Conservation (phyloP, 2,113 vertebrate genomes). For the Siphamia tubifer region DNA sequence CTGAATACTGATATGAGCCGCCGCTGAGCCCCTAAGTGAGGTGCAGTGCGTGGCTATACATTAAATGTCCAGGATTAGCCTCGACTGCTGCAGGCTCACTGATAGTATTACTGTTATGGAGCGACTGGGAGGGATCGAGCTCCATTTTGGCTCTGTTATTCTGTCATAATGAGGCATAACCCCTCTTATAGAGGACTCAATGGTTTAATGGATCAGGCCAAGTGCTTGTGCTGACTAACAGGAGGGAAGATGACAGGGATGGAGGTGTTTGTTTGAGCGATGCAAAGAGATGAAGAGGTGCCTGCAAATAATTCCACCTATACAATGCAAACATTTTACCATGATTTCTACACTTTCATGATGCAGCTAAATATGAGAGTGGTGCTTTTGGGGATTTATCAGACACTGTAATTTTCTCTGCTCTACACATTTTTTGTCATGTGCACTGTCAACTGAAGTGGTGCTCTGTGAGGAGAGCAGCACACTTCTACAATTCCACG, state of each 20-base stretch:
- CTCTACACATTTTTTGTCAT: slow-evolving; percentile 20
- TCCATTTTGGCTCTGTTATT: slow-evolving; percentile 65
- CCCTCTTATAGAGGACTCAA: slow-evolving; percentile 39
- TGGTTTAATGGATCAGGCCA: slow-evolving; percentile 39
- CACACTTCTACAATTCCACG: slow-evolving; percentile 4
- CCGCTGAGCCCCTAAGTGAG: slow-evolving; percentile 49
- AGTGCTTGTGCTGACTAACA: slow-evolving; percentile 19
- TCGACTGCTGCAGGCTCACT: slow-evolving; percentile 50
- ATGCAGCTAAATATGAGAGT: neutral
- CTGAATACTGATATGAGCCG: slow-evolving; percentile 47
- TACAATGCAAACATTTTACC: neutral
- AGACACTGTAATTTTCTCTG: neutral
- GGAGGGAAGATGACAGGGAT: neutral
- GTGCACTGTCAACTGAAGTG: neutral
- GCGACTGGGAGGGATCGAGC: slow-evolving; percentile 44
- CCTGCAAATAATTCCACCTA: neutral
- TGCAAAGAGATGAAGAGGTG: neutral
- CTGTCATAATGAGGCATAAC: slow-evolving; percentile 66
- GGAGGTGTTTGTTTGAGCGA: neutral
- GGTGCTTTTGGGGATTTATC: neutral
- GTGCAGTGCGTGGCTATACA: slow-evolving; percentile 61
- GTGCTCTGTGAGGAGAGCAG: slow-evolving; percentile 10
- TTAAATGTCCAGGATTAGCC: slow-evolving; percentile 69
- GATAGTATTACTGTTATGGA: slow-evolving; percentile 61
- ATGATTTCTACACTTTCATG: neutral